phyloP scores from a whole-genome alignment of 2,113 vertebrate genomes.

The Panthera uncia region DNA sequence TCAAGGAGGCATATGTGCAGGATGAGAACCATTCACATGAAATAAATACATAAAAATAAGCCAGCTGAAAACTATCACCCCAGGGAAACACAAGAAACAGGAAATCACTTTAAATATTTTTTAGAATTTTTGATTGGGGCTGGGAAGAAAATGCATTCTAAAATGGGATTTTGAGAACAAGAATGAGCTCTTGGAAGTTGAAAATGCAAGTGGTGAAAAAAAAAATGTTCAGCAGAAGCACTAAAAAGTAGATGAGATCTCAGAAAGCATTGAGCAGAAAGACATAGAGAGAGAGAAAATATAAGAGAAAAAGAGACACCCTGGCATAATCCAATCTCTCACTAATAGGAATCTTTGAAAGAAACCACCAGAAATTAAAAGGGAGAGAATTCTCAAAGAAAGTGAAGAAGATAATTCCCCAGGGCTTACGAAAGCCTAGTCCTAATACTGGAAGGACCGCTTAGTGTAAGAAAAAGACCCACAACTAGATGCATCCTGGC shows the following conservation, averaged over 20 bases:
- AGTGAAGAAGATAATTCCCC: background rate
- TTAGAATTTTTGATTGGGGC: background rate
- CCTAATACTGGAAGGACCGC: background rate
- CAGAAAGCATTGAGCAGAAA: background rate
- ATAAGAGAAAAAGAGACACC: background rate
- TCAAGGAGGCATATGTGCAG: no score
- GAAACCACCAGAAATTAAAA: background rate
- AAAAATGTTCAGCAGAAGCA: background rate
- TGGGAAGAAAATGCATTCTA: background rate
- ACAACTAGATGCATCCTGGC: background rate
- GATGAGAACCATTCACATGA: background rate
- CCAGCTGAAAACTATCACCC: background rate
- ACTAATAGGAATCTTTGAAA: background rate
- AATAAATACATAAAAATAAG: conserved; percentile 13
- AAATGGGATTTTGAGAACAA: background rate
- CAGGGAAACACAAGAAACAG: background rate
- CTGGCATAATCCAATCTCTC: background rate
- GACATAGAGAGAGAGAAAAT: background rate
- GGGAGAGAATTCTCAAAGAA: background rate
- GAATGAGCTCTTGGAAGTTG: background rate
- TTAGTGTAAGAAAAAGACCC: background rate
- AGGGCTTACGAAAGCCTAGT: background rate
- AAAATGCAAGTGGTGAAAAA: conserved; percentile 8
- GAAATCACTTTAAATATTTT: background rate
- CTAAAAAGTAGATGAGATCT: conserved; percentile 30